A percentile compares a stretch with the other conserved stretches of the same genome.
phyloP scores from a whole-genome alignment of 2,113 vertebrate genomes.

The Garra rufa region DNA sequence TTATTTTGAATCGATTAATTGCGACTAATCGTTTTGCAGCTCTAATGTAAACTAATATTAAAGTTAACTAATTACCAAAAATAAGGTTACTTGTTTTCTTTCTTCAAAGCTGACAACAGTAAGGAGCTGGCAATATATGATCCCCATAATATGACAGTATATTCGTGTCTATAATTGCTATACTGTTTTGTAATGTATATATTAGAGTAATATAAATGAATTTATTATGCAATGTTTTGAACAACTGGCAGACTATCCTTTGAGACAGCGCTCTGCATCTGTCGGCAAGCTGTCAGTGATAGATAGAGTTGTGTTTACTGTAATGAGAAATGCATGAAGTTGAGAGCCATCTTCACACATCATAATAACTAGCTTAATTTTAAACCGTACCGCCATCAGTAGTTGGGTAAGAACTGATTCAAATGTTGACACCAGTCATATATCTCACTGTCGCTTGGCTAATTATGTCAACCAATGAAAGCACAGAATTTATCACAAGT shows the following conservation, averaged over 20 bases:
- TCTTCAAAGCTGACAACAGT: not conserved
- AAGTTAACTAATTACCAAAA: too few species aligned
- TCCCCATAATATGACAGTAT: not conserved
- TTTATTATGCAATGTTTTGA: not conserved
- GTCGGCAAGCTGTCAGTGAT: not conserved
- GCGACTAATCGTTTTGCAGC: too few species aligned
- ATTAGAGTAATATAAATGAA: not conserved
- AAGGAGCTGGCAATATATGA: not conserved
- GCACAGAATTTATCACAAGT: not conserved
- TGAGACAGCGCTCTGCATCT: conserved; percentile 9
- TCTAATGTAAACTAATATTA: too few species aligned
- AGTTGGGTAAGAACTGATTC: not conserved
- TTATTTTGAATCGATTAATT: too few species aligned
- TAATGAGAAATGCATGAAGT: not conserved
- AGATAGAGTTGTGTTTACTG: conserved; percentile 2
- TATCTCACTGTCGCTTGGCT: not conserved
- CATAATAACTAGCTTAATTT: not conserved
- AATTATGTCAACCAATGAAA: conserved; percentile 1
- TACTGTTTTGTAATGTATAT: not conserved
- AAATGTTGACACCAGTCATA: not conserved
- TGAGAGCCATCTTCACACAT: not conserved
- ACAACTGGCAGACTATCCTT: not conserved
- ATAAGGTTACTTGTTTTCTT: too few species aligned
- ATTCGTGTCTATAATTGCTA: not conserved
- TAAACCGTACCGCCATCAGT: not conserved